Evolutionary conservation across 2,888 invertebrate species (phyloP).

Genomic region (Dascillus cervinus): DNA sequence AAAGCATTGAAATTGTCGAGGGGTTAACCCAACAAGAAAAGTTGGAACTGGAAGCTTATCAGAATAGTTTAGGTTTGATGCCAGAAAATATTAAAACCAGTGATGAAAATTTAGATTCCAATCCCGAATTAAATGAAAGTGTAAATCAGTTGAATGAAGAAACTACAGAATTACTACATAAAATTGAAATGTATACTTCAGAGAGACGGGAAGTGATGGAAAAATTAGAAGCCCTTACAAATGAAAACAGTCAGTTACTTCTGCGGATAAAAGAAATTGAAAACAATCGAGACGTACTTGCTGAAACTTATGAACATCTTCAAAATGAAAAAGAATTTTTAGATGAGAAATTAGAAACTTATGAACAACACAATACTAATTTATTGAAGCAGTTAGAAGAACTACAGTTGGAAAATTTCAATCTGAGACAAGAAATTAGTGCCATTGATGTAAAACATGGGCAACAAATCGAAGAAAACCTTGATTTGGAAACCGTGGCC

Average conservation of each 20-base stretch:
- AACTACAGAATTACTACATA: slow-evolving; percentile 56
- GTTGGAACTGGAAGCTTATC: slow-evolving; percentile 60
- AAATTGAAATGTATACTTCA: slow-evolving; percentile 59
- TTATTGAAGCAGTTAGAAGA: slow-evolving; percentile 17
- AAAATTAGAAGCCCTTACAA: slow-evolving; percentile 55
- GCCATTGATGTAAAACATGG: slow-evolving; percentile 38
- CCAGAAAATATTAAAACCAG: slow-evolving; percentile 24
- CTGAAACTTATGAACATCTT: slow-evolving; percentile 39
- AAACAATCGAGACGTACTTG: slow-evolving; percentile 37
- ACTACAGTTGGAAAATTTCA: slow-evolving; percentile 36
- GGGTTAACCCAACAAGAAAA: slow-evolving; percentile 63
- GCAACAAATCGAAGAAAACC: slow-evolving; percentile 27
- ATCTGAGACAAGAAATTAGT: slow-evolving; percentile 36
- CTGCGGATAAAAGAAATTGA: slow-evolving; percentile 47
- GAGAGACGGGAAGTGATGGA: slow-evolving; percentile 64
- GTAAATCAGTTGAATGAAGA: slow-evolving; percentile 55
- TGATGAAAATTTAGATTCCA: slow-evolving; percentile 30
- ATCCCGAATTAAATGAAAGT: slow-evolving; percentile 46
- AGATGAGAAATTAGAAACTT: slow-evolving; percentile 39
- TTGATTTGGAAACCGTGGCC: slow-evolving; percentile 6
- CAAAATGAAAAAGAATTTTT: slow-evolving; percentile 46
- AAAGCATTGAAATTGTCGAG: slow-evolving; percentile 70
- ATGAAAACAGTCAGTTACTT: slow-evolving; percentile 52
- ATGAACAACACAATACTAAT: slow-evolving; percentile 6
- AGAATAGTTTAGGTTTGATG: slow-evolving; percentile 44